Conservation (phyloP, 1,140 invertebrate genomes). For the Orchestia grillus region DNA sequence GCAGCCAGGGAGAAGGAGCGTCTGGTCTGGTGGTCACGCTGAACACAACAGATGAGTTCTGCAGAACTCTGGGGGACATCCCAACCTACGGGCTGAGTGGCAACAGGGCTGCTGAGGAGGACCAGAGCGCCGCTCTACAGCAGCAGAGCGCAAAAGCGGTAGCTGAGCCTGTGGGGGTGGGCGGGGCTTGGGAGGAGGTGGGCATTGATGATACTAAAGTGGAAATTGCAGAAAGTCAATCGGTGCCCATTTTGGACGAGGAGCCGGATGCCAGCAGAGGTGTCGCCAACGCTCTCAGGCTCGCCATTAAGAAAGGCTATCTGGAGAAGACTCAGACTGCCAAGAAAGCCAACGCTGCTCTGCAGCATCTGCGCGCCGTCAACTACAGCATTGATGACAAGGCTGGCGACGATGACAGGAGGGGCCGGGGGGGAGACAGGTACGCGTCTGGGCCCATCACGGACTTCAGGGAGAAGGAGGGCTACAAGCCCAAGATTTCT, state of each 20-base stretch:
- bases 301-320: constrained; percentile 96
- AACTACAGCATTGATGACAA: constrained; percentile 98
- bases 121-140: constrained; percentile 84
- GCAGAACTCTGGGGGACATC: constrained; percentile 94
- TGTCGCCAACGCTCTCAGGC: constrained; percentile 89
- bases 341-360: constrained; percentile 70
- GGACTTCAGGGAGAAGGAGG: constrained; percentile 94
- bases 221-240: constrained; percentile 64
- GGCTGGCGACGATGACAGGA: constrained; percentile 85
- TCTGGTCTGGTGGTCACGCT: constrained; percentile 78
- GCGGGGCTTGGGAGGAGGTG: constrained; percentile 82
- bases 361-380: constrained; percentile 86
- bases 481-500: constrained; percentile 95
- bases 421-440: constrained; percentile 77
- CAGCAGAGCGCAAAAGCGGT: constrained; percentile 68
- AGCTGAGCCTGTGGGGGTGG: constrained; percentile 69
- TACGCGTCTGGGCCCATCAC: constrained; percentile 87
- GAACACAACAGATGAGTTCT: constrained; percentile 97
- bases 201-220: constrained; percentile 74
- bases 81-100: constrained; percentile 85
- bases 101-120: constrained; percentile 68
- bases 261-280: constrained; percentile 95
- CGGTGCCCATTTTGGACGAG: constrained; percentile 85
- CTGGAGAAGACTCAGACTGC: constrained; percentile 86
- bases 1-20: constrained; percentile 68